Base-by-base conservation (phyloP, 2,113 vertebrate species). In the Malurus cyaneus region DNA sequence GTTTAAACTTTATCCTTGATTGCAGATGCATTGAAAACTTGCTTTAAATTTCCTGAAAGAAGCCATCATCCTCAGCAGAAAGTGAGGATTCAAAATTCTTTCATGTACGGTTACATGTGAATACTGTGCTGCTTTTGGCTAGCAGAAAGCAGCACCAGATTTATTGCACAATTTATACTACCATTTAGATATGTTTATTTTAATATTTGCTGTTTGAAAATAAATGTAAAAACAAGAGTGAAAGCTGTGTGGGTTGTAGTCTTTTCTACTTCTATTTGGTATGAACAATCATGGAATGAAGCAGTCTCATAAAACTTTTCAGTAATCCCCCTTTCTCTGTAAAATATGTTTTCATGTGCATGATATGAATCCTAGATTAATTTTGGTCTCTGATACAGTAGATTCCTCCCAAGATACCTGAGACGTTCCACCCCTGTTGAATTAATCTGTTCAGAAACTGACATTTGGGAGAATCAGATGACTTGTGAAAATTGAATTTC, bases 371-470 rank as follows among this genome's bases (percentile, higher is more conserved):
- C 60, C 24, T 59, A 42, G 50, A 59, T 92, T 70, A 80, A 73
- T 88, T 86, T 70, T 95, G 72, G 42, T 93, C 34, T 96, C 56
- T 86, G 42, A 54, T 83, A 70, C 14, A n/a, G 80, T 80, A 83
- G 67, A 87, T 88, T 93, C 24, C 21, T 92, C 80, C 76, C 82
- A 66, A 92, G 88, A 41, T 70, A 93, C 56, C 53, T 59, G n/a
- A 90, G 59, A 34, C 34, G 66, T 92, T 93, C 71, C 69, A 29
- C 46, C 50, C 29, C 29, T 59, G 59, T 66, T 72, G 67, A 86
- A 62, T 66, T 71, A 96, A 59, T 83, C 76, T 95, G 26, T 87
- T 94, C 69, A 78, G 88, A 88, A 96, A 47, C 34, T 94, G 86
- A 86, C 52, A 36, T 88, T 86, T 88, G 52, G 11, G 56, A 93